phyloP scores from a whole-genome alignment of 2,113 vertebrate genomes.

The Cephalopterus ornatus region DNA sequence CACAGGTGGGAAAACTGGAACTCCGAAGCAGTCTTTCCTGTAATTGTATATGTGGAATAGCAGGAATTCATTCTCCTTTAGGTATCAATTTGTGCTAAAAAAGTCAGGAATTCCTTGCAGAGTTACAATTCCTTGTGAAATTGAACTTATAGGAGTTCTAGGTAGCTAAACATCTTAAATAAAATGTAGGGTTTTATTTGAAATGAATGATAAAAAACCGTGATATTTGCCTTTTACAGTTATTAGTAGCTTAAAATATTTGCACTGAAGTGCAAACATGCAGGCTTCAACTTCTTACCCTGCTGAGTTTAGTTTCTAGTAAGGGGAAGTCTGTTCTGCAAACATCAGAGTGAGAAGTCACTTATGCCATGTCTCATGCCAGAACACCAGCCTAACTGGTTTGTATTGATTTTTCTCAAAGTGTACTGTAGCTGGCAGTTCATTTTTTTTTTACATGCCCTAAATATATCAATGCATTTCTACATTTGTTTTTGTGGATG shows the following conservation, averaged over 20 bases:
- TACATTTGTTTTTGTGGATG: neutral
- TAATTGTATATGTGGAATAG: neutral
- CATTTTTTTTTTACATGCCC: neutral
- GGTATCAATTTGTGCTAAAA: neutral
- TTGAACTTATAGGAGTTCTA: neutral
- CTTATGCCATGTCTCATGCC: neutral
- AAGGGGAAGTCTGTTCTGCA: neutral
- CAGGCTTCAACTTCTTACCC: neutral
- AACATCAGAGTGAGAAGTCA: neutral
- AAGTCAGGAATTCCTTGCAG: neutral
- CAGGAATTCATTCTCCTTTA: neutral
- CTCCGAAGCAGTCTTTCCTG: neutral
- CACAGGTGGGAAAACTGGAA: neutral
- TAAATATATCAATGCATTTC: neutral
- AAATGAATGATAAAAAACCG: neutral
- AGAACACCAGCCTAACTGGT: neutral
- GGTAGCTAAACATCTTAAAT: neutral
- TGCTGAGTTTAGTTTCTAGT: neutral
- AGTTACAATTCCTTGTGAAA: neutral
- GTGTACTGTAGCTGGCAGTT: neutral
- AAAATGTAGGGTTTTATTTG: neutral
- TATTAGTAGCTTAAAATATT: neutral
- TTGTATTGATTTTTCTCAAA: neutral
- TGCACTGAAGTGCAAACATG: neutral
- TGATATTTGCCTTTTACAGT: neutral